Conservation (phyloP, 2,113 vertebrate genomes). For the Craseonycteris thonglongyai region DNA sequence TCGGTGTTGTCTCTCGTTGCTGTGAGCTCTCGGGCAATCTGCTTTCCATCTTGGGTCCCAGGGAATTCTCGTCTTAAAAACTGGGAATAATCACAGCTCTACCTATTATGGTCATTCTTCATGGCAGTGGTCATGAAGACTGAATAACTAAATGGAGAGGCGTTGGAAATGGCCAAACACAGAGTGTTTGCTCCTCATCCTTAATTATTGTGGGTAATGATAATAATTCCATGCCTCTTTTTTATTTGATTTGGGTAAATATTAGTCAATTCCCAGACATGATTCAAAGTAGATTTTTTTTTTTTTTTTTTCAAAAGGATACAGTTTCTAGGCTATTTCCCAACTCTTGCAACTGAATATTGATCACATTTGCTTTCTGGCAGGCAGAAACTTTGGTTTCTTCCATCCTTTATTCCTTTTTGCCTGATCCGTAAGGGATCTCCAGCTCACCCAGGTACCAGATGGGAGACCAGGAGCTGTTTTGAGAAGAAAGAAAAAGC, state of each 20-base stretch:
- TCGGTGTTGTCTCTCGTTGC: neutral
- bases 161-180: neutral
- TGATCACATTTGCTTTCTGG: neutral
- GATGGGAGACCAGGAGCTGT: neutral
- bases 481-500: constrained; percentile 19
- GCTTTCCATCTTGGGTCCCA: neutral
- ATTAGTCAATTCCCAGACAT: constrained; percentile 6
- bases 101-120: too few species aligned
- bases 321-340: neutral
- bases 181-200: neutral
- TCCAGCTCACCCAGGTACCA: neutral
- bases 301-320: neutral
- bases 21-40: neutral
- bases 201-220: neutral
- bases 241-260: constrained; percentile 25
- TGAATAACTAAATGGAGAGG: neutral
- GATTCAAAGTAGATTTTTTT: constrained; percentile 35
- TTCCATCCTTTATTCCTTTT: neutral
- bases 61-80: neutral
- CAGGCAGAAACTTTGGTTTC: neutral
- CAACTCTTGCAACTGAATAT: neutral
- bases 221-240: neutral
- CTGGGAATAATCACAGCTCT: neutral
- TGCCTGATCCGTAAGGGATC: neutral
- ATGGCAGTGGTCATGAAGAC: neutral